phyloP scores from a whole-genome alignment of 2,113 vertebrate genomes.

The human (Homo sapiens) region GRCh38 chr20:36455501-36456000 shows the following conservation, averaged over 20 bases:
- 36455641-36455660: not conserved
- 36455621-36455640: not conserved
- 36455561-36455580: not conserved
- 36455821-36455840: not conserved
- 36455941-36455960: not conserved
- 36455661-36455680: not conserved
- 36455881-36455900: not conserved
- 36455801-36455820: not conserved
- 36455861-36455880: not conserved
- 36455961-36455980: not conserved
- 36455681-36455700: not conserved
- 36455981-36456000: conserved; percentile 22
- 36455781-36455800: not conserved
- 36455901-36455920: not conserved
- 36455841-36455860: not conserved
- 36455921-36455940: not conserved
- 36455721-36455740: not conserved
- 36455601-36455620: not conserved
- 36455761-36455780: not conserved
- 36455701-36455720: not conserved
- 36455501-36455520: not conserved
- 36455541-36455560: not conserved
- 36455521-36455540: not conserved
- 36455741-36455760: conserved; percentile 27
- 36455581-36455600: not conserved